phyloP scores from a whole-genome alignment of 2,797 vertebrate species.

The Passerculus sandwichensis region DNA sequence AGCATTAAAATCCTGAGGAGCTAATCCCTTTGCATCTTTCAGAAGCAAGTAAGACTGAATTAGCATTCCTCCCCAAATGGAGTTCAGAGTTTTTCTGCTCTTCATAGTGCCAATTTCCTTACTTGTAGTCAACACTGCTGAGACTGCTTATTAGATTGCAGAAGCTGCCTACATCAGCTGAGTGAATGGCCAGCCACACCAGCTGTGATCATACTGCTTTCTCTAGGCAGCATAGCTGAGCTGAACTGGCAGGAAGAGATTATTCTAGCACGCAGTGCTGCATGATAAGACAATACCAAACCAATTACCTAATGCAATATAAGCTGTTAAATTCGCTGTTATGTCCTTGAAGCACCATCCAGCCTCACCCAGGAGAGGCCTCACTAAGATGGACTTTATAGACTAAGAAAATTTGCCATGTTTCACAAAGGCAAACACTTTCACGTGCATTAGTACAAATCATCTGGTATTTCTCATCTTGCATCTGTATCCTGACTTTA shows the following conservation, averaged over 20 bases:
- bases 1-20: neutral
- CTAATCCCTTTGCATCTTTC: neutral
- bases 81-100: neutral
- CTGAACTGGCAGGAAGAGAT: neutral
- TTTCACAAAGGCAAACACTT: neutral
- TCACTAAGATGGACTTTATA: neutral
- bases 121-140: neutral
- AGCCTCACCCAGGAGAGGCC: neutral
- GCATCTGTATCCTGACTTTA: neutral
- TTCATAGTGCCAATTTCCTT: neutral
- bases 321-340: neutral
- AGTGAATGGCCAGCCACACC: neutral
- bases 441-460: accelerated
- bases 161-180: neutral
- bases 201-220: neutral
- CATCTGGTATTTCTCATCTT: neutral
- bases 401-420: neutral
- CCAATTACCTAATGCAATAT: neutral
- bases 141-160: neutral
- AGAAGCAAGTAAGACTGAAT: neutral
- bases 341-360: neutral
- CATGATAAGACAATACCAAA: neutral
- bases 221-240: neutral
- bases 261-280: neutral
- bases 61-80: neutral